These are phyloP conservation scores for Bovichtus variegatus DNA, from an alignment of 2,797 vertebrate species.

Conservation along the genomic window DNA sequence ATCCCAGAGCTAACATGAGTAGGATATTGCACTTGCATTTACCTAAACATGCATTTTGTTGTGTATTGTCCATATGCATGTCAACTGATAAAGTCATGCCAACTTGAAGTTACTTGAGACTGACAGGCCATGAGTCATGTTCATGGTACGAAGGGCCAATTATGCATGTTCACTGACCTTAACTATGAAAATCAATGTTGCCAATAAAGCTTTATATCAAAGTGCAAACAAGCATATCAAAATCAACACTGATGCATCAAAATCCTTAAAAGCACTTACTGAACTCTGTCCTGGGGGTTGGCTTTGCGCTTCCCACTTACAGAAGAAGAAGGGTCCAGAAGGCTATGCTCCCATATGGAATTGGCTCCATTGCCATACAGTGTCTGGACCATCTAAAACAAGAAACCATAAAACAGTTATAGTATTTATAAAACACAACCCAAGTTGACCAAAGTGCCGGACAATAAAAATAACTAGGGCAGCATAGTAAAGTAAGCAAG, in stretches of 20 bases:
- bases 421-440: too few species aligned
- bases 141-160: conserved; percentile 6
- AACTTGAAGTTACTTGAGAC: conserved; percentile 16
- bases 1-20: not conserved
- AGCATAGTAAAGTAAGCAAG: too few species aligned
- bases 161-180: conserved; percentile 62
- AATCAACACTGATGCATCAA: conserved; percentile 34
- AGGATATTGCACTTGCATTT: not conserved
- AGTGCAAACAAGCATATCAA: conserved; percentile 31
- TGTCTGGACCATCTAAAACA: conserved; percentile 94
- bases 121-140: conserved; percentile 27
- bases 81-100: not conserved
- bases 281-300: conserved; percentile 96
- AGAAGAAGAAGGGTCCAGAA: conserved; percentile 95
- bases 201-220: conserved; percentile 34
- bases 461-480: too few species aligned
- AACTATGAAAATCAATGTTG: conserved; percentile 52
- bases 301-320: conserved; percentile 96
- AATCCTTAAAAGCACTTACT: conserved; percentile 87
- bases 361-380: conserved; percentile 97
- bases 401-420: not conserved
- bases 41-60: not conserved
- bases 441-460: too few species aligned
- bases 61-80: not conserved
- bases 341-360: conserved; percentile 98